phyloP scores from a whole-genome alignment of 2,113 vertebrate species.

The Mesocricetus auratus region DNA sequence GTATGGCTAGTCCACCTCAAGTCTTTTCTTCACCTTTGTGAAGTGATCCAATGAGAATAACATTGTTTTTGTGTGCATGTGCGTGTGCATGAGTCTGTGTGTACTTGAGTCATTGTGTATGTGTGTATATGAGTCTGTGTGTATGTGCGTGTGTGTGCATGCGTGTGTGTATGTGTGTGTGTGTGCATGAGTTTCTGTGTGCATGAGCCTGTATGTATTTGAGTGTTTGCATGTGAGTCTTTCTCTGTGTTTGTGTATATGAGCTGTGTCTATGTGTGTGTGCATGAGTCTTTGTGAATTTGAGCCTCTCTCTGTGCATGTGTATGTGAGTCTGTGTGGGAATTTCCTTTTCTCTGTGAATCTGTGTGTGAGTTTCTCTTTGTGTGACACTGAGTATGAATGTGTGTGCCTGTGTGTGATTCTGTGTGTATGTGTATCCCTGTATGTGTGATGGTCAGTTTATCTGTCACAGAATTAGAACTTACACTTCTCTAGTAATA shows the following conservation, averaged over 20 bases:
- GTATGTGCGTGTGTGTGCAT: background rate
- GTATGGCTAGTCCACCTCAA: rapidly evolving
- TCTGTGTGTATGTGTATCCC: background rate
- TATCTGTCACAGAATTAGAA: background rate
- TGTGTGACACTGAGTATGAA: background rate
- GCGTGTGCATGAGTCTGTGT: background rate
- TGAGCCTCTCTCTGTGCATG: background rate
- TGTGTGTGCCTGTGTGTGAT: background rate
- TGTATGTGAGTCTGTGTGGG: background rate
- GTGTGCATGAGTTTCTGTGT: background rate
- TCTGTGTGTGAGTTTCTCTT: background rate
- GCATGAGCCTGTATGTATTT: background rate
- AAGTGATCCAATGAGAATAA: background rate
- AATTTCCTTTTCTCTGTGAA: background rate
- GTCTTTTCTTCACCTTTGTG: background rate
- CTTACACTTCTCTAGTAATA: conserved; percentile 63
- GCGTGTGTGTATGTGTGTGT: background rate
- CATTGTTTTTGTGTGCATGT: background rate
- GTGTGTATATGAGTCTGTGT: too few species aligned
- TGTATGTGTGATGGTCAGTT: background rate
- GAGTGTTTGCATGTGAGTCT: background rate
- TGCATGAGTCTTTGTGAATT: background rate
- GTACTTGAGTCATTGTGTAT: too few species aligned
- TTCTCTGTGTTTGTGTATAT: background rate
- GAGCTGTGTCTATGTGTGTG: background rate